Conservation (phyloP, 2,888 invertebrate genomes). For the Athalia cordata region DNA sequence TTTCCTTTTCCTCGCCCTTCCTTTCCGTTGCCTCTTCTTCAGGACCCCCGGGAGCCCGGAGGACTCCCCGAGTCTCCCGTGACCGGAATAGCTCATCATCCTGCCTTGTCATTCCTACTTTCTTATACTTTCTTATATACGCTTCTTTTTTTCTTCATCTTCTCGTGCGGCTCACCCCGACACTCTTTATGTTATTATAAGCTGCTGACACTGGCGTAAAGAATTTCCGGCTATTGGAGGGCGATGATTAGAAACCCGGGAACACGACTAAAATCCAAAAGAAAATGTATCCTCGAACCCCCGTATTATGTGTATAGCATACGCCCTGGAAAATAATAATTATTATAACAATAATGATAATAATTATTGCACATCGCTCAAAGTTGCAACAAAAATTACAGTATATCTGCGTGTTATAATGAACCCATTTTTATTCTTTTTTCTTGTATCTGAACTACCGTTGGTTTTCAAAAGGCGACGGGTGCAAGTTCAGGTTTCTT, state of each 20-base stretch:
- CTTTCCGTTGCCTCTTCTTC: not conserved
- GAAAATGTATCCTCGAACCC: not conserved
- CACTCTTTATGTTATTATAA: constrained; percentile 38
- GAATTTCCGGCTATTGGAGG: constrained; percentile 28
- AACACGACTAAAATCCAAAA: not conserved
- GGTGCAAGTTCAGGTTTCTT: too few relatives aligned
- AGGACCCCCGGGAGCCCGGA: constrained; percentile 40
- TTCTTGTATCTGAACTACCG: too few relatives aligned
- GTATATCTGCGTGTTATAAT: too few relatives aligned
- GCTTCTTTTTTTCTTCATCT: not conserved
- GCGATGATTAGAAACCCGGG: constrained; percentile 33
- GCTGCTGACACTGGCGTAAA: constrained; percentile 36
- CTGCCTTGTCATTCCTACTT: constrained; percentile 42
- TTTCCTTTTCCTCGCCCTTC: constrained; percentile 20
- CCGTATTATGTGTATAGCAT: too few relatives aligned
- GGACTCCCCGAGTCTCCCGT: constrained; percentile 58
- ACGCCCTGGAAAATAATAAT: not conserved
- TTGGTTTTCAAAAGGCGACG: not conserved
- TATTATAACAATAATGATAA: not conserved
- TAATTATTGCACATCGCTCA: not conserved
- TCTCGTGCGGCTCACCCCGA: not conserved
- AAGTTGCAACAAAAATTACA: constrained; percentile 3
- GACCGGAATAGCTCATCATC: constrained; percentile 69
- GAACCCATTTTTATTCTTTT: too few relatives aligned
- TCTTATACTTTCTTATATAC: constrained; percentile 41